Evolutionary conservation across 2,888 invertebrate species (phyloP).

Genomic region (Fragum fragum): DNA sequence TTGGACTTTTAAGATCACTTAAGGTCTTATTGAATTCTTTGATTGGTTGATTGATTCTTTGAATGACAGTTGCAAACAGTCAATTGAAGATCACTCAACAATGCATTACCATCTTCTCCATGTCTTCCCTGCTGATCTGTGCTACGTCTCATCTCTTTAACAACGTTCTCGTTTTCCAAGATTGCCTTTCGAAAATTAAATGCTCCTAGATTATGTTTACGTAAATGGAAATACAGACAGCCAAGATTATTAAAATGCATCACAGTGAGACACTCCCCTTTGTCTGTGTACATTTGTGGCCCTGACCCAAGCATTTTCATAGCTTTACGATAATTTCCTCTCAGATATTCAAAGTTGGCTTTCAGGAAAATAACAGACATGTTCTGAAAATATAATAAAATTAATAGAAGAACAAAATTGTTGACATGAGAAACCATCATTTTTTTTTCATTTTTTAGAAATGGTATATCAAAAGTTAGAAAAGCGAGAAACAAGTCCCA

Average conservation of each 20-base stretch:
- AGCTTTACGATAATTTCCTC: constrained; percentile 90
- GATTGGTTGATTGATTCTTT: too few relatives aligned
- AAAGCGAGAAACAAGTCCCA: too few relatives aligned
- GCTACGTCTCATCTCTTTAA: constrained; percentile 77
- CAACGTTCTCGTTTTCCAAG: constrained; percentile 90
- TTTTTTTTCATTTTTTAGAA: too few relatives aligned
- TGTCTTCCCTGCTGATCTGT: constrained; percentile 70
- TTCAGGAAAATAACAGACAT: constrained; percentile 89
- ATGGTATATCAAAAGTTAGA: too few relatives aligned
- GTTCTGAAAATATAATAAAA: too few relatives aligned
- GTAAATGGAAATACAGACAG: constrained; percentile 93
- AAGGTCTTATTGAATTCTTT: too few relatives aligned
- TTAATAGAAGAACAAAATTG: too few relatives aligned
- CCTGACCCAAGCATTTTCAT: constrained; percentile 88
- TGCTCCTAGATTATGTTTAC: constrained; percentile 93
- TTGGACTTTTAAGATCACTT: too few relatives aligned
- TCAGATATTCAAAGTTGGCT: constrained; percentile 90
- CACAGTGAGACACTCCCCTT: constrained; percentile 90
- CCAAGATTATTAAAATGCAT: constrained; percentile 94
- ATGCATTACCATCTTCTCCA: constrained; percentile 45
- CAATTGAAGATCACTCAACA: too few relatives aligned
- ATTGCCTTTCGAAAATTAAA: constrained; percentile 94
- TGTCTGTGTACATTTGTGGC: constrained; percentile 84
- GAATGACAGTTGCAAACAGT: too few relatives aligned
- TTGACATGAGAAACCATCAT: too few relatives aligned